Base-by-base conservation (phyloP, 1,140 invertebrate genomes). In the Lepidurus packardi region DNA sequence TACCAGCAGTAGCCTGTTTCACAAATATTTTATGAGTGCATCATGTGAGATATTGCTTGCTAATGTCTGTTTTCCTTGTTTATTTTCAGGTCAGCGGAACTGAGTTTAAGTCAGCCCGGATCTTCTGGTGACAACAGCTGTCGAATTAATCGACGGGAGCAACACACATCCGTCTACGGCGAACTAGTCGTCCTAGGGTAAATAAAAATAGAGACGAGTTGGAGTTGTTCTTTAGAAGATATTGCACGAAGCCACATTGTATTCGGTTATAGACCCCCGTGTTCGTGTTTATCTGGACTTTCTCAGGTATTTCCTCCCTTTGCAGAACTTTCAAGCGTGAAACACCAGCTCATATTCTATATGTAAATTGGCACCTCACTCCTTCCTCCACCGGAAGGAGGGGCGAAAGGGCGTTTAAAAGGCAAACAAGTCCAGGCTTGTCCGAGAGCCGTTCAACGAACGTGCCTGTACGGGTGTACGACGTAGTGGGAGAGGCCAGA, bases 181-280 rank as follows among this genome's bases (percentile, higher is more conserved):
- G 85, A 85, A 82, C 79, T 85, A 41, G 81, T 85, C 77, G 82
- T 85, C 45, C 79, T 85, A 76, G 84, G 84, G 82, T 85, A 82
- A 81, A 81, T 81, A 42, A 44, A 10, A 7, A 16, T 73, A 47
- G 8, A 47, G 13, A 65, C 13, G 16, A 79, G 7, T 73, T 34
- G 34, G 34, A 11, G 6, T 47, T 16, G 42, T 7, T 79, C 1
- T 13, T 65, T 65, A 16, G 53, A 16, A 65, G 21, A 47, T 10
- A 10, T 10, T 11, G 16, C 45, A 47, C 45, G n/a, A 7, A 21
- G 16, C 16, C 16, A 47, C 10, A 21, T 65, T 65, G 53, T 9
- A 16, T 21, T 7, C 53, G n/a, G 16, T 65, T 65, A 7, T 7
- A 7, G 8, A 65, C 16, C 16, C 53, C 53, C 16, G 53, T 34